These are phyloP conservation scores for Microchrysa polita DNA, from an alignment of 2,888 invertebrate species.

Conservation along the genomic window DNA sequence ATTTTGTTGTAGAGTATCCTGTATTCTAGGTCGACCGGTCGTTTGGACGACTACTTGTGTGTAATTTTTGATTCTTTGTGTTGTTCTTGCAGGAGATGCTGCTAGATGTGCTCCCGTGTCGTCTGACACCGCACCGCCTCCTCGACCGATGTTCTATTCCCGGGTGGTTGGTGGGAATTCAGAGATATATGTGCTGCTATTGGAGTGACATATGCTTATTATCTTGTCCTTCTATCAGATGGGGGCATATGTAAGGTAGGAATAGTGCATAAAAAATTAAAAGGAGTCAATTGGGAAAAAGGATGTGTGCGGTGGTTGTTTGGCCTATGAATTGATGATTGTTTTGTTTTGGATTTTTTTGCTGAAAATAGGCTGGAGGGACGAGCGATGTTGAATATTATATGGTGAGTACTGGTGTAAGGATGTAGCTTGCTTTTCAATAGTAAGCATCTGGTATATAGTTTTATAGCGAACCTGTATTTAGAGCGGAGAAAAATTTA, in stretches of 20 bases:
- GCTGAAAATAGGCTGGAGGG: too few species aligned
- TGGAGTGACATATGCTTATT: slow-evolving; percentile 42
- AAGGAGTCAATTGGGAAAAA: slow-evolving; percentile 35
- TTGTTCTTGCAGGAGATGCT: neutral
- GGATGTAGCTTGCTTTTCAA: too few species aligned
- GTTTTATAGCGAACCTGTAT: too few species aligned
- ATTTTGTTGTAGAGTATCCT: slow-evolving; percentile 13
- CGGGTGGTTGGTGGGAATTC: neutral
- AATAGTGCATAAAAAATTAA: slow-evolving; percentile 35
- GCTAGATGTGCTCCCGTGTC: neutral
- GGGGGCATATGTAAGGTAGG: neutral
- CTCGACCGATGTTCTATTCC: too few species aligned
- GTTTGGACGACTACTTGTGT: neutral
- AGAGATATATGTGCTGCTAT: slow-evolving; percentile 14
- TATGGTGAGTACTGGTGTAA: too few species aligned
- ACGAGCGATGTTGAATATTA: too few species aligned
- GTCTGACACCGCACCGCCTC: too few species aligned
- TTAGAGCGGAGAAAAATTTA: too few species aligned
- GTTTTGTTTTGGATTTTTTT: too few species aligned
- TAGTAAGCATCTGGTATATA: too few species aligned
- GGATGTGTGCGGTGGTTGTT: slow-evolving; percentile 27
- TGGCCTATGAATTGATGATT: slow-evolving; percentile 22
- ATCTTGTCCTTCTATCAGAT: slow-evolving; percentile 26
- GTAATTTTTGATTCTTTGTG: slow-evolving; percentile 14
- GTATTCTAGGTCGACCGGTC: slow-evolving; percentile 3